These are phyloP conservation scores for Neogobius melanostomus DNA, from an alignment of 2,113 vertebrate genomes.

Conservation along the genomic window DNA sequence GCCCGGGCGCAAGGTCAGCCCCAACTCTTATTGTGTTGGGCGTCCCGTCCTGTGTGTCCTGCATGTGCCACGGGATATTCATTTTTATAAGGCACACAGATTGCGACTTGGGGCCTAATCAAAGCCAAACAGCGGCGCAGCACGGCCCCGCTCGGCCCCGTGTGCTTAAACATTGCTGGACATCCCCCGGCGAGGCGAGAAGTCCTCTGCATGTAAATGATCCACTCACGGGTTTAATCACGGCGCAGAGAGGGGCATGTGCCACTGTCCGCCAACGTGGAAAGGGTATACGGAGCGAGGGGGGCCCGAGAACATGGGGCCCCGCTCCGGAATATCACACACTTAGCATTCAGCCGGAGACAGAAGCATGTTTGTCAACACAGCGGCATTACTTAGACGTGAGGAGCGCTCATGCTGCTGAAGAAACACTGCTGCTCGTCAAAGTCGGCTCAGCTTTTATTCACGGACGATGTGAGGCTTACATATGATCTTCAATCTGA, in stretches of 20 bases:
- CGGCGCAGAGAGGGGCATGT: constrained; percentile 55
- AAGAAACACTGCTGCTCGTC: neutral
- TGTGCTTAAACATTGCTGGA: constrained; percentile 11
- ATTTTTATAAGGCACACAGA: constrained; percentile 47
- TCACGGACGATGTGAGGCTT: too few relatives aligned
- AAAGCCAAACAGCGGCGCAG: constrained; percentile 59
- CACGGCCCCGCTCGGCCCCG: constrained; percentile 50
- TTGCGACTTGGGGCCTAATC: constrained; percentile 61
- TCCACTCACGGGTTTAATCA: constrained; percentile 57
- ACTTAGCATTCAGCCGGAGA: constrained; percentile 53
- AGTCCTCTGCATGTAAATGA: constrained; percentile 67
- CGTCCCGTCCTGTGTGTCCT: constrained; percentile 6
- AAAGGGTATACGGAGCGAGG: constrained; percentile 31
- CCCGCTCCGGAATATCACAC: constrained; percentile 63
- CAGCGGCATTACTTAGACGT: constrained; percentile 10
- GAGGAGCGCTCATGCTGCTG: neutral
- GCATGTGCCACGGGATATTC: constrained; percentile 40
- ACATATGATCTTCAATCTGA: too few relatives aligned
- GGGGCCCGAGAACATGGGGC: constrained; percentile 28
- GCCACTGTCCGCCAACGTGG: constrained; percentile 39
- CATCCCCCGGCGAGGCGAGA: constrained; percentile 33
- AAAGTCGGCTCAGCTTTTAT: too few relatives aligned
- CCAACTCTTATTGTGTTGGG: neutral
- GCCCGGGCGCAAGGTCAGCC: constrained; percentile 30
- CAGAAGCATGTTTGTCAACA: constrained; percentile 48